Evolutionary conservation across 2,888 invertebrate species (phyloP).

Genomic region (Zeuzera pyrina): DNA sequence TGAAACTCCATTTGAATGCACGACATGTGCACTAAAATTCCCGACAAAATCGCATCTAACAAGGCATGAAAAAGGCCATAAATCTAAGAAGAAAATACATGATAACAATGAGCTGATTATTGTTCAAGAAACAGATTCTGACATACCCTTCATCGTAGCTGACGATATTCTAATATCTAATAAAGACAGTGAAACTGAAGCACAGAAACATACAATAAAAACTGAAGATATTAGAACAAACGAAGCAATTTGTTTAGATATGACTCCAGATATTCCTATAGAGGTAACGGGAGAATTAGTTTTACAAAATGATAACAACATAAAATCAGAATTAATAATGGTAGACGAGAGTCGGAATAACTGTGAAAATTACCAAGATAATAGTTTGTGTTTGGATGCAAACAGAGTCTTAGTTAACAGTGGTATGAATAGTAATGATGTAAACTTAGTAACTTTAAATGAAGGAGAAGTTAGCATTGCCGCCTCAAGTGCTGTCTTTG

Average conservation of each 20-base stretch:
- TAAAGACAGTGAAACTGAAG: neutral
- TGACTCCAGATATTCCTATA: slow-evolving; percentile 23
- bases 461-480: slow-evolving; percentile 36
- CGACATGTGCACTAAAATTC: slow-evolving; percentile 37
- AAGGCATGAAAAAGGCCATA: slow-evolving; percentile 43
- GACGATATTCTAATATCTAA: no score
- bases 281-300: slow-evolving; percentile 39
- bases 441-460: slow-evolving; percentile 42
- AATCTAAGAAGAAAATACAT: slow-evolving; percentile 24
- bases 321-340: slow-evolving; percentile 35
- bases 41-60: slow-evolving; percentile 42
- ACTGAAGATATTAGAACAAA: slow-evolving; percentile 3
- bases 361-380: slow-evolving; percentile 14
- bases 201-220: neutral
- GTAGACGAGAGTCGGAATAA: slow-evolving; percentile 27
- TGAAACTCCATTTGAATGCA: slow-evolving; percentile 55
- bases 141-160: no score
- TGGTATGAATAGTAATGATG: slow-evolving; percentile 22
- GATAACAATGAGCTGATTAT: no score
- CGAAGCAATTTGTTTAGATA: slow-evolving; percentile 1
- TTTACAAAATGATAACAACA: slow-evolving; percentile 32
- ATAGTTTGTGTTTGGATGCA: slow-evolving; percentile 22
- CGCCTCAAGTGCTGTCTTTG: slow-evolving; percentile 25
- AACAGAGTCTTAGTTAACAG: slow-evolving; percentile 25
- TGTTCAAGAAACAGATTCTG: no score